Base-by-base conservation (phyloP, 2,888 invertebrate genomes). In the Rotaria magnacalcarata region DNA sequence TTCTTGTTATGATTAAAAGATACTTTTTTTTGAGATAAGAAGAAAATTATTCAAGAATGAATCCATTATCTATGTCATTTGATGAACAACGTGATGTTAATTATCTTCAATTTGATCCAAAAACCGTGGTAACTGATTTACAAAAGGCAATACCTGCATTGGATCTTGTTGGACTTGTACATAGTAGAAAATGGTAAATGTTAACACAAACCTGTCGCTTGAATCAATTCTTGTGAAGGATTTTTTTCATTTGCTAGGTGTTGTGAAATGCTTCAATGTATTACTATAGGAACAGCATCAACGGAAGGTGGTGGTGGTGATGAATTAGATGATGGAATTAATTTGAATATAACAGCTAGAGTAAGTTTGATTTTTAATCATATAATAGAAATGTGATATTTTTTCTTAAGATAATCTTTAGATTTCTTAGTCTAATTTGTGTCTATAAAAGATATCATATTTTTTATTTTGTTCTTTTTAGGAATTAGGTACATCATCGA, bases 11-110 rank as follows among this genome's bases (percentile, higher is more conserved):
- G 1, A 50, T 14, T 50, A 11, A 50, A 50, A 50, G 50, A 50
- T 50, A 50, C 2, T 21, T 4, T 21, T 27, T 67, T 67, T 67
- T 67, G 67, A 67, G 67, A 67, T 67, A 16, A 67, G 8, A 67
- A 34, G 5, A 34, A 7, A 10, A 1, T 16, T 34, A 27, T 67
- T 67, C 14, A 67, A 34, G 0, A 75, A 75, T 75, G 75, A 43
- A 43, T 43, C 47, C 21, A 41, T 75, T 75, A 75, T 75, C 75
- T 19, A 75, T 75, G 47, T 75, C 75, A 14, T 75, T 75, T 43
- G 75, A 75, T 75, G 75, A 75, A 75, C 75, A 75, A 75, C 41
- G 75, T 47, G 75, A 75, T 75, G 75, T 75, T 10, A 75, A 75
- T 75, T 75, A 75, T 75, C 11, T 43, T 43, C 75, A 43, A 75